A percentile compares a stretch with the other conserved stretches of the same genome.
Conservation (phyloP, 2,113 vertebrate species). For the Chloropsis hardwickii region DNA sequence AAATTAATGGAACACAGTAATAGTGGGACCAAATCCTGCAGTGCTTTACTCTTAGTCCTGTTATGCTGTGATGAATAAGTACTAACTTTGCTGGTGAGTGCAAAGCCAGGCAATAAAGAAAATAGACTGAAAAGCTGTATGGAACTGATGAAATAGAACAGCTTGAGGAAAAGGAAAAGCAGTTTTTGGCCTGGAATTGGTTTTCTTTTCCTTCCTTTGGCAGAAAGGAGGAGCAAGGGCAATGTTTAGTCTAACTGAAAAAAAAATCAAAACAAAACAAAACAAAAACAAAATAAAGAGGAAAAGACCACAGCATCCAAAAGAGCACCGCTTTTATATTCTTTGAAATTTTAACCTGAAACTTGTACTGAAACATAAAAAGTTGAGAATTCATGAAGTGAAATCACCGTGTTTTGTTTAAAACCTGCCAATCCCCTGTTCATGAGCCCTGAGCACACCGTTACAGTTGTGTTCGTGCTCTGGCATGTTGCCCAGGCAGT, state of each 20-base stretch:
- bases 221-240: neutral
- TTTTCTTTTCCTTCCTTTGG: neutral
- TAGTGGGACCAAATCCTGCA: neutral
- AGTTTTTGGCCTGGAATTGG: neutral
- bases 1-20: neutral
- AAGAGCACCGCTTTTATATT: neutral
- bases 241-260: neutral
- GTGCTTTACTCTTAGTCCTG: neutral
- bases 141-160: neutral
- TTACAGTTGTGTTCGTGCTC: neutral
- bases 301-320: neutral
- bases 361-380: neutral
- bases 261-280: neutral
- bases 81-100: neutral
- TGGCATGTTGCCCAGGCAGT: neutral
- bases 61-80: neutral
- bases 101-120: neutral
- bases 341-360: neutral
- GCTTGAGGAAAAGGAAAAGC: neutral
- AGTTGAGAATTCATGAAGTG: neutral
- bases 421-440: neutral
- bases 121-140: neutral
- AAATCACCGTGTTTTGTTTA: neutral
- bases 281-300: neutral
- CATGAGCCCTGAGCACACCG: accelerated